Conservation (phyloP, 2,888 invertebrate species). For the Drosophila kambysellisi region DNA sequence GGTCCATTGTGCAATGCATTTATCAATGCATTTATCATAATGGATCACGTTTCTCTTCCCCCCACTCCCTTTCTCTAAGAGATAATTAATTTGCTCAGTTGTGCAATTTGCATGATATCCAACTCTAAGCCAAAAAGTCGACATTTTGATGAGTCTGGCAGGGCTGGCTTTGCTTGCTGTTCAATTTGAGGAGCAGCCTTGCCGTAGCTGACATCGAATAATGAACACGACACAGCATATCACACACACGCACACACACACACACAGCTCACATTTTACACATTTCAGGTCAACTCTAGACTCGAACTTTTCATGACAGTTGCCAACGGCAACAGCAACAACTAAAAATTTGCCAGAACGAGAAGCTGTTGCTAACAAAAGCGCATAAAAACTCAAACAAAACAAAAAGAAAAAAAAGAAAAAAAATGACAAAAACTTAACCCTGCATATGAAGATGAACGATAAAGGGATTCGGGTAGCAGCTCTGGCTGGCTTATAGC, state of each 20-base stretch:
- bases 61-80: neutral
- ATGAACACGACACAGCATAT: conserved; percentile 34
- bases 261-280: conserved; percentile 41
- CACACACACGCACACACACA: conserved; percentile 21
- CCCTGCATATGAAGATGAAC: conserved; percentile 47
- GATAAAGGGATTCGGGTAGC: neutral
- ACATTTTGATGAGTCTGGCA: conserved; percentile 41
- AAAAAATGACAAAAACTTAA: conserved; percentile 54
- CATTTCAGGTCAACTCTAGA: conserved; percentile 76
- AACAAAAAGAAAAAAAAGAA: neutral
- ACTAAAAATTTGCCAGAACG: conserved; percentile 41
- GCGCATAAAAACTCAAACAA: conserved; percentile 59
- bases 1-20: conserved; percentile 12
- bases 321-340: conserved; percentile 54
- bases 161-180: conserved; percentile 19
- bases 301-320: conserved; percentile 76
- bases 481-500: neutral
- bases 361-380: conserved; percentile 68
- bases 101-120: conserved; percentile 44
- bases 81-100: conserved; percentile 25
- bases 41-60: conserved; percentile 14
- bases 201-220: conserved; percentile 25
- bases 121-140: conserved; percentile 24
- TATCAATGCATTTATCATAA: conserved; percentile 10
- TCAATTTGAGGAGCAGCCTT: conserved; percentile 51